These are phyloP conservation scores for Semnopithecus entellus DNA, from an alignment of 2,113 vertebrate genomes.

Conservation along the genomic window DNA sequence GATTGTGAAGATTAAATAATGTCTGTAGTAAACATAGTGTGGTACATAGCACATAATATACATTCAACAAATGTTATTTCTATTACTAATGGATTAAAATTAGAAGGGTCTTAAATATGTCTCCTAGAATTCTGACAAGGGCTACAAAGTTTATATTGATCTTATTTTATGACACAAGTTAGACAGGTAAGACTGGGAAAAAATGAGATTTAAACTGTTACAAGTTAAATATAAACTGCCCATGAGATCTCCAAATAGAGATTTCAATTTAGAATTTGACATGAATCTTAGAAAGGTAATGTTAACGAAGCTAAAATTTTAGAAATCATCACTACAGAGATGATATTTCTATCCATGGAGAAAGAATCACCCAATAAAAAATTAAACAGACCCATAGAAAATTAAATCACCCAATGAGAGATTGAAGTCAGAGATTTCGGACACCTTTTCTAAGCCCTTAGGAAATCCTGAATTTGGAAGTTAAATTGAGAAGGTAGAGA, in stretches of 20 bases:
- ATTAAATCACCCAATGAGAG: background rate
- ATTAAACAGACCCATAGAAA: background rate
- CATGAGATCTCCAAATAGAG: background rate
- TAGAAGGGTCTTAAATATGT: background rate
- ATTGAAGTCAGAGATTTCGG: background rate
- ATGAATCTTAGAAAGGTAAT: background rate
- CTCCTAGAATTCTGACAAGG: background rate
- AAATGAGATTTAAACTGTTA: background rate
- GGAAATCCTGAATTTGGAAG: background rate
- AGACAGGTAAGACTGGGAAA: background rate
- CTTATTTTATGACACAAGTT: background rate
- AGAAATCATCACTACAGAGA: background rate
- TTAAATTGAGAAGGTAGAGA: background rate
- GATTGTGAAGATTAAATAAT: background rate
- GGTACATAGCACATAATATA: background rate
- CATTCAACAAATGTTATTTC: background rate
- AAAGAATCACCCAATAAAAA: background rate
- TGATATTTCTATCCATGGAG: background rate
- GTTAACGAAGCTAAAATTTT: background rate
- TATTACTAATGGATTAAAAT: background rate
- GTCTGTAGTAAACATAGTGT: background rate
- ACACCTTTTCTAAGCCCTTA: background rate
- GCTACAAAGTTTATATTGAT: background rate
- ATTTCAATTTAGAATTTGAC: slow-evolving; percentile 10
- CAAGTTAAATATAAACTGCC: background rate